Conservation (phyloP, 2,888 invertebrate species). For the Graphium colonna region DNA sequence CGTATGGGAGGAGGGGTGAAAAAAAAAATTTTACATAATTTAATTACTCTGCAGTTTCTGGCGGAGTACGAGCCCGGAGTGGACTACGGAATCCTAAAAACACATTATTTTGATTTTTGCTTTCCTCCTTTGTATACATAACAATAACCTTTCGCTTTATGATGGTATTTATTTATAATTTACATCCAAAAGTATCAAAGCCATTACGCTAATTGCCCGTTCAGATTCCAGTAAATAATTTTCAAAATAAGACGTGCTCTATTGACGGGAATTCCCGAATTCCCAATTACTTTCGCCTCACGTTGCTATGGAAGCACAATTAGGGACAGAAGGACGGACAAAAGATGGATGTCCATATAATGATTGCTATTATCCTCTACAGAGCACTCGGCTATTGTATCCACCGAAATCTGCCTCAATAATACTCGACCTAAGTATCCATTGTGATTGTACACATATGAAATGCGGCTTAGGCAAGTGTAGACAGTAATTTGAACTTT, state of each 20-base stretch:
- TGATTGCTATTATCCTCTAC: constrained; percentile 50
- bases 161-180: too few relatives aligned
- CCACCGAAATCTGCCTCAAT: constrained; percentile 25
- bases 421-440: constrained; percentile 27
- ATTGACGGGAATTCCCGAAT: constrained; percentile 11
- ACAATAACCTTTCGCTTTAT: too few relatives aligned
- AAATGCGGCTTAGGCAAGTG: constrained; percentile 1
- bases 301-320: constrained; percentile 51
- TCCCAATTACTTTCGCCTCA: constrained; percentile 26
- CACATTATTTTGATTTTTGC: too few relatives aligned
- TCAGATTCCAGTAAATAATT: constrained; percentile 5
- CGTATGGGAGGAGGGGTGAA: too few relatives aligned
- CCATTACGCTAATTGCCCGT: constrained; percentile 11
- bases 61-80: too few relatives aligned
- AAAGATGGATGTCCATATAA: constrained; percentile 50
- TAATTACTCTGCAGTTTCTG: too few relatives aligned
- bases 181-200: neutral
- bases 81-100: too few relatives aligned
- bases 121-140: too few relatives aligned
- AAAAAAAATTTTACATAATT: too few relatives aligned
- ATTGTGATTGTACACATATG: constrained; percentile 19
- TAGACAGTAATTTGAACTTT: neutral
- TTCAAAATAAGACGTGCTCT: constrained; percentile 10
- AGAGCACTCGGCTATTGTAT: constrained; percentile 46
- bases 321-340: constrained; percentile 46